These are phyloP conservation scores for Listronotus oregonensis DNA, from an alignment of 1,140 invertebrate species.

Conservation along the genomic window DNA sequence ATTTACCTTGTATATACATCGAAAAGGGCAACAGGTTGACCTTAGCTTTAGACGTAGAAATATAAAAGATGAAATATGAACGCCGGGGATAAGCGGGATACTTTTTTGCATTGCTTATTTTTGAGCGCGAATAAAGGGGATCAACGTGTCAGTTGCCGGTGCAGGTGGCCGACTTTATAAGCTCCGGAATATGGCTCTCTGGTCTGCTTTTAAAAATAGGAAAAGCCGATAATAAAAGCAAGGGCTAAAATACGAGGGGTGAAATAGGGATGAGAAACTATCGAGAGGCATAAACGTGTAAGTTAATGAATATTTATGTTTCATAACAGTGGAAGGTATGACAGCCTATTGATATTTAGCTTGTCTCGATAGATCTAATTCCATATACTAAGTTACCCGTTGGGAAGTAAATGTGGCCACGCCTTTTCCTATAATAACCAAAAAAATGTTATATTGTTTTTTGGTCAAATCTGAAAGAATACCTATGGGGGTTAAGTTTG, in stretches of 20 bases:
- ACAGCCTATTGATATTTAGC: no score
- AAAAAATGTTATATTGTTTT: no score
- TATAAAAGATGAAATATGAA: slow-evolving; percentile 33
- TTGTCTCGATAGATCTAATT: no score
- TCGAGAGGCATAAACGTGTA: no score
- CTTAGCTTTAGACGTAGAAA: slow-evolving; percentile 22
- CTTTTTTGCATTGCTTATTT: slow-evolving; percentile 34
- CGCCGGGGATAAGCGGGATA: slow-evolving; percentile 28
- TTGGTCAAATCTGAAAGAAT: no score
- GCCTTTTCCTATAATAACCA: no score
- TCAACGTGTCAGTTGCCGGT: slow-evolving; percentile 30
- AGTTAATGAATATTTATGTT: no score
- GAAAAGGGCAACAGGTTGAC: slow-evolving; percentile 29
- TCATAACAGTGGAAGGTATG: no score
- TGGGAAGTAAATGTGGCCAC: no score
- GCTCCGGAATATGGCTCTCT: slow-evolving; percentile 24
- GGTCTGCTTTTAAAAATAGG: slow-evolving; percentile 25
- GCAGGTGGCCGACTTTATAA: slow-evolving; percentile 31
- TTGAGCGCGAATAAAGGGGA: slow-evolving; percentile 27
- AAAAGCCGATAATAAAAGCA: slow-evolving; percentile 28
- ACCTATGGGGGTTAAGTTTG: no score
- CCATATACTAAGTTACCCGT: no score
- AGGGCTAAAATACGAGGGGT: slow-evolving; percentile 23
- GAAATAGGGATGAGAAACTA: not conserved
- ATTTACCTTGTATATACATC: no score